Evolutionary conservation across 2,113 vertebrate genomes (phyloP).

Genomic region (Melanerpes formicivorus): DNA sequence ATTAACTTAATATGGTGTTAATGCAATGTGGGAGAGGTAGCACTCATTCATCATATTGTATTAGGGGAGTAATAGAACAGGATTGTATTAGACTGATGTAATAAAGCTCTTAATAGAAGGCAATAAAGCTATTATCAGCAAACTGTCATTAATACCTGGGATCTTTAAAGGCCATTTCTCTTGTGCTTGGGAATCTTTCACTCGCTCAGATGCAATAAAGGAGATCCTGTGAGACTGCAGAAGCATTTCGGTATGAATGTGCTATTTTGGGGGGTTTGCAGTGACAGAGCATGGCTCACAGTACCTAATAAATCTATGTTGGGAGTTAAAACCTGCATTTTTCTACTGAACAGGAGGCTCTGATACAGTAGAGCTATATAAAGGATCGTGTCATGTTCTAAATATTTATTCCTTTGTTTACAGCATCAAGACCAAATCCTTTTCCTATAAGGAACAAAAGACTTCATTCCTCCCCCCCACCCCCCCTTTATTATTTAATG

Average conservation of each 20-base stretch:
- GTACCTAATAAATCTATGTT: constrained; percentile 32
- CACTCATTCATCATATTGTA: constrained; percentile 70
- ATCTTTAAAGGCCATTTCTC: constrained; percentile 52
- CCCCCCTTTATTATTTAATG: background rate
- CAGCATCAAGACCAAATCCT: background rate
- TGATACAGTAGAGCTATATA: background rate
- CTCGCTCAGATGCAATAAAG: constrained; percentile 40
- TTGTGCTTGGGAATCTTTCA: constrained; percentile 49
- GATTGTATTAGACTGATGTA: constrained; percentile 63
- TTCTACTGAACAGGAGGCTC: background rate
- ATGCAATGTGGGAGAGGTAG: constrained; percentile 53
- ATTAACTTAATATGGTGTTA: constrained; percentile 62
- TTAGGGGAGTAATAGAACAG: constrained; percentile 52
- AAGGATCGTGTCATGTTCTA: background rate
- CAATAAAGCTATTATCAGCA: constrained; percentile 45
- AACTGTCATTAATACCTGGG: constrained; percentile 41
- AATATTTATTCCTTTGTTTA: constrained; percentile 19
- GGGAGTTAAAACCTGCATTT: constrained; percentile 39
- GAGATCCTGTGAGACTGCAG: constrained; percentile 38
- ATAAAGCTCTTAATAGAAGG: constrained; percentile 60
- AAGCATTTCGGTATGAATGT: background rate
- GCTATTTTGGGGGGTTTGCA: constrained; percentile 13
- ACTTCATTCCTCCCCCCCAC: too few relatives aligned
- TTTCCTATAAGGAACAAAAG: background rate
- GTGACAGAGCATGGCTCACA: background rate